Base-by-base conservation (phyloP, 2,797 vertebrate genomes). In the Epinephelus malabaricus region DNA sequence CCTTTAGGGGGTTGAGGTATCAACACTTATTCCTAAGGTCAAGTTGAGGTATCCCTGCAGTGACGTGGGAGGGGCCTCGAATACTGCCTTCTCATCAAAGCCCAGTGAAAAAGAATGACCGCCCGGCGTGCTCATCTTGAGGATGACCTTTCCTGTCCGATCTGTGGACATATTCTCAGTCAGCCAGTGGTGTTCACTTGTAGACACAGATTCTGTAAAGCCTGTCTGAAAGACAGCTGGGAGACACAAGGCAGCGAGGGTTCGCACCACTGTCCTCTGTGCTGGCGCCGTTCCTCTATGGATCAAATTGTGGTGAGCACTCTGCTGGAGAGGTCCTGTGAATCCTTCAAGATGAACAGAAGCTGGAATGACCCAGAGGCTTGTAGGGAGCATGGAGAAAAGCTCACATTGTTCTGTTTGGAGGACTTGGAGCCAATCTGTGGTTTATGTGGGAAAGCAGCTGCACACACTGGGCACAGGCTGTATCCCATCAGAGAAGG, bases 121-220 rank as follows among this genome's bases (percentile, higher is more conserved):
- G 88, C 80, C 80, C 89, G 88, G 75, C 84, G 53, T 23, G 54
- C 63, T 76, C 76, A 58, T 68, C 82, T 50, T 1, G 90, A 93
- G 55, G 96, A 97, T 55, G 96, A 98, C 79, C 90, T 98, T 75
- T 93, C 94, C 7, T 97, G 97, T 58, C 96, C 96, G 58, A 87
- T 97, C 79, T 98, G 97, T 84, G 96, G 96, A 69, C 93, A 96
- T 3, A 96, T 96, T 30, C 95, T 97, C 67, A 93, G 86, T 45
- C 94, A 97, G 38, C 97, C 97, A 0, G 96, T 96, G 78, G 96
- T 95, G 3, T 95, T 98, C 0, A 90, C 92, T 60, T 97, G 96
- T 85, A 96, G 93, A 60, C 97, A 97, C 85, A 95, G 94, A 85
- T 98, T 97, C 91, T 97, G 97, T 89, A 95, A 96, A 86, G 81